Conservation (phyloP, 30 jellyfish, hydroid and myxozoan species). For the Pseudorhiza aurosa region DNA sequence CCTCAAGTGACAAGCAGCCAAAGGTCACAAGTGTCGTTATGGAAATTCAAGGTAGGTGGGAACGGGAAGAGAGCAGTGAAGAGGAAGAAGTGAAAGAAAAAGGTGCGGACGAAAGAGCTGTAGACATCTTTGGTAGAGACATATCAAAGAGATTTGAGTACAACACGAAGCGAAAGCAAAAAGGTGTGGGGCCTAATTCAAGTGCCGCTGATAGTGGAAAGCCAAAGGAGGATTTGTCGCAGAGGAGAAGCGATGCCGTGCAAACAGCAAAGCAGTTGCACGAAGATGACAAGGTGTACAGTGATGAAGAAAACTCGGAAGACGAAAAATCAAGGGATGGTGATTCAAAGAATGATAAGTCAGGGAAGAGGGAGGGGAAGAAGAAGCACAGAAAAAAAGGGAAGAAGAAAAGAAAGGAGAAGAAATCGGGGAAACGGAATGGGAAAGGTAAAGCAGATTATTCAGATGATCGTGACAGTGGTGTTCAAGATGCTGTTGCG, state of each 20-base stretch:
- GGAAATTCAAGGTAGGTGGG: slow-evolving; percentile 28
- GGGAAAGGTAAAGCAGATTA: not conserved
- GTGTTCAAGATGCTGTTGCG: slow-evolving; percentile 1
- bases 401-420: slow-evolving; percentile 7
- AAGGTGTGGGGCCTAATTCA: not conserved
- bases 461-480: not conserved
- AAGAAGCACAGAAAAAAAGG: slow-evolving; percentile 6
- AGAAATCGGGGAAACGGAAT: not conserved
- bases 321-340: not conserved
- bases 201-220: not conserved
- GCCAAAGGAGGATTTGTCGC: not conserved
- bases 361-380: slow-evolving; percentile 3
- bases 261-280: too few species aligned
- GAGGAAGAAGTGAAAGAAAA: not conserved
- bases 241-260: not conserved
- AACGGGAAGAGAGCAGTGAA: slow-evolving; percentile 3
- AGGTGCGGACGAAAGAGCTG: not conserved
- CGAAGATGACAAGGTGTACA: not conserved
- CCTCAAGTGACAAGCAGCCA: not conserved
- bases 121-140: slow-evolving; percentile 58
- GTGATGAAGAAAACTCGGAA: not conserved
- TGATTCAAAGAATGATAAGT: not conserved
- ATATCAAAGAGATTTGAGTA: slow-evolving; percentile 39
- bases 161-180: not conserved
- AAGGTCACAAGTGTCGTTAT: not conserved